Base-by-base conservation (phyloP, 1,140 invertebrate species). In the Tigriopus japonicus region DNA sequence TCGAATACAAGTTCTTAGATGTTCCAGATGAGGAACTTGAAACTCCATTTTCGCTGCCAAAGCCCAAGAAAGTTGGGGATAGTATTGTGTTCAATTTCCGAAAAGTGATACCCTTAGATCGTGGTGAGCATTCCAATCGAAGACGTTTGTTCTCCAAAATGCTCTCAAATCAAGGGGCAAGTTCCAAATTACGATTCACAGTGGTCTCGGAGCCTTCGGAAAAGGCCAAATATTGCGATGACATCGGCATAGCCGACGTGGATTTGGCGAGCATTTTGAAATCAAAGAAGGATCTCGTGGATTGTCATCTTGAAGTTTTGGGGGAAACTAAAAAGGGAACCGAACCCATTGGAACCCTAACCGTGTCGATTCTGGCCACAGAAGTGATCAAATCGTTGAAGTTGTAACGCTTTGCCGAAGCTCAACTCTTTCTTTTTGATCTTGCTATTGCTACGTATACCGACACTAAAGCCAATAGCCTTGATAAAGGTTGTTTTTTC, bases 71-170 rank as follows among this genome's bases (percentile, higher is more conserved):
- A 12, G 3, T 21, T 6, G 45, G 45, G 10, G 45, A 49, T 17
- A 49, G 45, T 21, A 49, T 49, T 49, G 45, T 49, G 45, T 49
- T 49, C 45, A 49, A 49, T 21, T 49, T 49, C 45, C n/a, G 45
- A 17, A 49, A 49, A 12, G 45, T 49, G n/a, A 49, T 49, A 2
- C 45, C 45, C 2, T 17, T 49, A 10, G 45, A 49, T 10, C n/a
- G 21, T 15, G n/a, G 21, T 17, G 21, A 15, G 45, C 45, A 49
- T 5, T 17, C n/a, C 21, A 49, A 15, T 17, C n/a, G 45, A 21
- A 15, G 45, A 49, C n/a, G 21, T 17, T 10, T 49, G 45, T 21
- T 49, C n/a, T 17, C n/a, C 5, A 49, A 21, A 49, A 49, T 49
- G n/a, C 45, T 49, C 45, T 49, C 21, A 17, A 15, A 49, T 21